Evolutionary conservation across 2,888 invertebrate genomes (phyloP).

Genomic region (Taenaris catops): DNA sequence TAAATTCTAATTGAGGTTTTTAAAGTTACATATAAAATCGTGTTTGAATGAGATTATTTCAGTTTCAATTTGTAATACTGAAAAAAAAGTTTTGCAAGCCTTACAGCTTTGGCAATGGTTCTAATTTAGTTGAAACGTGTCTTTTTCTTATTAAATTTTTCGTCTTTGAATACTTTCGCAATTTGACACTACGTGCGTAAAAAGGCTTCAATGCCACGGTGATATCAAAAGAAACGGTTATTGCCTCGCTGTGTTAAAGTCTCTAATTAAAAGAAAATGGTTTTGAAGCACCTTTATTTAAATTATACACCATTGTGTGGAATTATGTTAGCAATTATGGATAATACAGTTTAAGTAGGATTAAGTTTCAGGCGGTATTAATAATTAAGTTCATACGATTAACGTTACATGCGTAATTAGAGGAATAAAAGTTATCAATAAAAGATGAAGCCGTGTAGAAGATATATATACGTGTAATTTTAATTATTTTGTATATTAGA

Average conservation of each 20-base stretch:
- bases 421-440: conserved; percentile 1
- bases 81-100: no score
- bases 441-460: background rate
- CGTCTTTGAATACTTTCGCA: no score
- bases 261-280: conserved; percentile 19
- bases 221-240: conserved; percentile 17
- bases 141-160: no score
- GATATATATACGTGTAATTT: background rate
- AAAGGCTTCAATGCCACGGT: no score
- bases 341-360: conserved; percentile 7
- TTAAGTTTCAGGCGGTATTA: conserved; percentile 2
- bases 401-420: conserved; percentile 4
- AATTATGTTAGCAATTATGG: conserved; percentile 13
- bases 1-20: no score
- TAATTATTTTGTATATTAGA: no score
- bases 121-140: no score
- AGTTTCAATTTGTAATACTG: no score
- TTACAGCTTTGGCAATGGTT: no score
- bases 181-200: no score
- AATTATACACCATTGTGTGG: conserved; percentile 13
- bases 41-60: no score
- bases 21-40: no score
- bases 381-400: conserved; percentile 6
- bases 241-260: conserved; percentile 7
- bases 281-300: conserved; percentile 11